Base-by-base conservation (phyloP, 1,140 invertebrate species). In the Pachypsylla venusta region DNA sequence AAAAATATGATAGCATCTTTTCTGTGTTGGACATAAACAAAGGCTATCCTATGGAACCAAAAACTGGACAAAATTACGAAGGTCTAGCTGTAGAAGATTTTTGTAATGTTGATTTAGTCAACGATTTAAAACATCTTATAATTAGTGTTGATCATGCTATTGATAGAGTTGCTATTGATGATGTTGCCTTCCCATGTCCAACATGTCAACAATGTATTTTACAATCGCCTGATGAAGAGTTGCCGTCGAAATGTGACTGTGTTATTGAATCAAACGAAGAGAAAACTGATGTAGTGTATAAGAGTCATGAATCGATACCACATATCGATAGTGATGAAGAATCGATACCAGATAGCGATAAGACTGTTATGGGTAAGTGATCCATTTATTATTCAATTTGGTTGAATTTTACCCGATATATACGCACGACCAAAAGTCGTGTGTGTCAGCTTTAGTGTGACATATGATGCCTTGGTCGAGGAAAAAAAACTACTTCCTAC, bases 111-210 rank as follows among this genome's bases (percentile, higher is more conserved):
- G 77, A 80, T 48, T 65, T 82, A 53, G 77, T 79, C 22, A 75
- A 77, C 60, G 71, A 81, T 61, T 72, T 82, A 59, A 76, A 78
- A 62, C 80, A 75, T 65, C 71, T 82, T 20, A 69, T 82, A 48
- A 77, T 81, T 24, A 79, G 76, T 57, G 78, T 83, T 22, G 81
- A 83, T 67, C 75, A 77, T 20, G 79, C 78, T 62, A 81, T 83
- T 60, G 78, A 80, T 65, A 73, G 80, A 28, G 76, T 82, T 39
- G 80, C 79, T 28, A 66, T 83, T 26, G 80, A 82, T 67, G 79
- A 81, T 64, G 67, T 82, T 42, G 74, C 76, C 56, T 81, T 80
- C 68, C 79, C 79, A 1, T 75, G 78, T 68, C 74, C 75, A 19
- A 75, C 75, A 22, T 79, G 77, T 66, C 30, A 48, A 22, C 42